A percentile compares a stretch with the other conserved stretches of the same genome.
Evolutionary conservation across 2,888 invertebrate genomes (phyloP).

Genomic region (Nomada goodeniana): DNA sequence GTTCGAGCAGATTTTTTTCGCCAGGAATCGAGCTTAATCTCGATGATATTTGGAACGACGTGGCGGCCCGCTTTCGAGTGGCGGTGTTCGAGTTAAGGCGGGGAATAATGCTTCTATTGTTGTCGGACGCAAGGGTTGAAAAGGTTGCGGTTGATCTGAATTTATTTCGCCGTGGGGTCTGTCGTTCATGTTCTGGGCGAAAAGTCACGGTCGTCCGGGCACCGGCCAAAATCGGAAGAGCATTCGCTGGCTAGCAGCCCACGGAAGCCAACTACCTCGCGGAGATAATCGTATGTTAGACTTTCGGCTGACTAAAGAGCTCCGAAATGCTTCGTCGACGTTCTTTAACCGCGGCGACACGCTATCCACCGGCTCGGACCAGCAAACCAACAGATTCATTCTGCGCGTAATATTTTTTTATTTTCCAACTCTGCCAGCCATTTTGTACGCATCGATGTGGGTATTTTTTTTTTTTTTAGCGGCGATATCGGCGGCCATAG

Average conservation of each 20-base stretch:
- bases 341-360: conserved; percentile 1
- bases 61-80: not conserved
- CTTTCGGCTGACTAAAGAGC: not conserved
- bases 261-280: conserved; percentile 4
- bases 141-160: not conserved
- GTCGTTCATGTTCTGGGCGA: not conserved
- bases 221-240: conserved; percentile 13
- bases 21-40: not conserved
- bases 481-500: not conserved
- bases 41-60: not conserved
- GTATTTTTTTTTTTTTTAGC: not conserved
- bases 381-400: not conserved
- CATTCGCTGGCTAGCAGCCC: conserved; percentile 21
- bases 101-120: not conserved
- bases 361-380: too few relatives aligned
- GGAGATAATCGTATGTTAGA: conserved; percentile 26
- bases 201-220: conserved; percentile 1
- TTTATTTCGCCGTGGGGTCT: not conserved
- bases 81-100: not conserved
- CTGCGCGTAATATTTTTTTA: not conserved
- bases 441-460: not conserved
- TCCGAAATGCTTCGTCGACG: not conserved
- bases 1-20: not conserved
- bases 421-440: not conserved
- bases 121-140: not conserved